Evolutionary conservation across 2,113 vertebrate genomes (phyloP).

Genomic region (Potamarius usumacintae): DNA sequence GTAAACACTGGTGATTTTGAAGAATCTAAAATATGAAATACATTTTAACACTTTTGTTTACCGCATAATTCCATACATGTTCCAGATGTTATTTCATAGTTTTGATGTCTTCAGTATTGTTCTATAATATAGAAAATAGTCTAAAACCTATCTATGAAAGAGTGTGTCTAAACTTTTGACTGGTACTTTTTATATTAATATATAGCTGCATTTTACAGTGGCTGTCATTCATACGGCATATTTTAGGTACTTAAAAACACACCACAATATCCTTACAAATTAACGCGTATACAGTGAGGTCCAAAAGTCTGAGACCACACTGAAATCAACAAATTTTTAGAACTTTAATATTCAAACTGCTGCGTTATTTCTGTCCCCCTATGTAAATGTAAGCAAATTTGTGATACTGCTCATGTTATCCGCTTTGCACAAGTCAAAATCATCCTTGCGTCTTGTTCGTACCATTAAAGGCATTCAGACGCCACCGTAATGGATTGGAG

Average conservation of each 20-base stretch:
- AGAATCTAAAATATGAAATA: too few relatives aligned
- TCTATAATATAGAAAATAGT: too few relatives aligned
- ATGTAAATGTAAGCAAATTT: not conserved
- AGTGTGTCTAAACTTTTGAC: too few relatives aligned
- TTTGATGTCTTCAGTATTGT: too few relatives aligned
- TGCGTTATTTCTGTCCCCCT: not conserved
- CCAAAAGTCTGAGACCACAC: not conserved
- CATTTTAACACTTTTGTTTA: too few relatives aligned
- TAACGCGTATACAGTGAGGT: not conserved
- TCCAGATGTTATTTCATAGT: too few relatives aligned
- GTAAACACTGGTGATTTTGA: too few relatives aligned
- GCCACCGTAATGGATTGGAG: not conserved
- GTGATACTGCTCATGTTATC: not conserved
- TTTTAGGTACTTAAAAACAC: not conserved
- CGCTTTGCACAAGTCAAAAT: not conserved
- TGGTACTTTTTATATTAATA: too few relatives aligned
- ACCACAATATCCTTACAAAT: not conserved
- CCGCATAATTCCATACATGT: too few relatives aligned
- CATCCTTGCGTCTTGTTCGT: not conserved
- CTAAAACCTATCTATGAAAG: too few relatives aligned
- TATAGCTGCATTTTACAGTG: not conserved
- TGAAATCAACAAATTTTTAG: too few relatives aligned
- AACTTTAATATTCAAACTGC: not conserved
- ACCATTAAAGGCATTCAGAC: not conserved
- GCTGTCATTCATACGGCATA: not conserved